These are phyloP conservation scores for Ctenopoma multispine DNA, from an alignment of 2,797 vertebrate genomes.

Conservation along the genomic window DNA sequence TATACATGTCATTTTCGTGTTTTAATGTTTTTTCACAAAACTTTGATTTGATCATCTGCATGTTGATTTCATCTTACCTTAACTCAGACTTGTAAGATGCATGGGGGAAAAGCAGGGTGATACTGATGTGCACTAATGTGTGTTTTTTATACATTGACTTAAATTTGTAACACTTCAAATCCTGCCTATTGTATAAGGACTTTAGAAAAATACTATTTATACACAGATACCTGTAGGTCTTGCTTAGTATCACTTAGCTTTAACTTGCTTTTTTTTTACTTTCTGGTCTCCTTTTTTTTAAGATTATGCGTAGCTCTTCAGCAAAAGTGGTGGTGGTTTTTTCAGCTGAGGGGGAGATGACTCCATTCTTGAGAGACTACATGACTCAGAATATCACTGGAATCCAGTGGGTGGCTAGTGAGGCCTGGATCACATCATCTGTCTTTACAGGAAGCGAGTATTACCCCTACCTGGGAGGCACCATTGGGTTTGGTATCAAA, in stretches of 20 bases:
- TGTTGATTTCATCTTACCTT: no score
- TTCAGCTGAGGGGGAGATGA: slow-evolving; percentile 83
- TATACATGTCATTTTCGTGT: not conserved
- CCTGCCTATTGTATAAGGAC: no score
- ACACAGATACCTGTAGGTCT: not conserved
- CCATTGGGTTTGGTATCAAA: slow-evolving; percentile 82
- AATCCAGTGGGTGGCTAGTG: slow-evolving; percentile 85
- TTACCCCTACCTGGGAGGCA: slow-evolving; percentile 80
- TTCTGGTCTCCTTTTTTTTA: not conserved
- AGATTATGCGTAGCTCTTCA: slow-evolving; percentile 78
- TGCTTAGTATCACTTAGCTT: not conserved
- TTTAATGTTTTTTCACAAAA: not conserved
- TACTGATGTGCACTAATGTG: not conserved
- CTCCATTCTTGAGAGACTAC: slow-evolving; percentile 81
- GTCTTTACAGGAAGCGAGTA: slow-evolving; percentile 79
- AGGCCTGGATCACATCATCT: slow-evolving; percentile 84
- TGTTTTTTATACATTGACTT: no score
- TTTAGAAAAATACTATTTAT: not conserved
- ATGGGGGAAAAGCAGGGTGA: no score
- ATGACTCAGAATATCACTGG: slow-evolving; percentile 83
- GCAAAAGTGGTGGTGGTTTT: slow-evolving; percentile 84
- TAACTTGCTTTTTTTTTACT: not conserved
- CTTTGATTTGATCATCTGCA: no score
- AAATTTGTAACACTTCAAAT: no score
- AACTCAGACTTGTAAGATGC: no score